phyloP scores from a whole-genome alignment of 1,140 invertebrate genomes.

The Aplysia californica region DNA sequence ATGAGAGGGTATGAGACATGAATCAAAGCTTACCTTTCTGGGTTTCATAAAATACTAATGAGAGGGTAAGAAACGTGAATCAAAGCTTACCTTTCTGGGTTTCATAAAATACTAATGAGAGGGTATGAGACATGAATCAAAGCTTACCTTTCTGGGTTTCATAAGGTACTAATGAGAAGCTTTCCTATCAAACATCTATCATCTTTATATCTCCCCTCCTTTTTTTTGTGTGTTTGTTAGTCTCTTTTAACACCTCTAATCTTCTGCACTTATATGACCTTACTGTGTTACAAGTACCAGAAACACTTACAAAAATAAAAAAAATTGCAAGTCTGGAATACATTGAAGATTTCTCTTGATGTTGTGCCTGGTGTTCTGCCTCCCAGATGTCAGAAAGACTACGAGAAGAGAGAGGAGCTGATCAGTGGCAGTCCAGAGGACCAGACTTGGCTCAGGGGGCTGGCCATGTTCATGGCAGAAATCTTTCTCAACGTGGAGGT shows the following conservation, averaged over 20 bases:
- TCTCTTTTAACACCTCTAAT: too few species aligned
- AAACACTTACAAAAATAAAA: neutral
- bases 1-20: slow-evolving; percentile 2
- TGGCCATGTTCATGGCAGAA: slow-evolving; percentile 26
- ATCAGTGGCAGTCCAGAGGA: slow-evolving; percentile 2
- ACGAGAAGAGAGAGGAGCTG: neutral
- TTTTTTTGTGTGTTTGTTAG: too few species aligned
- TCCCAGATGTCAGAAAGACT: slow-evolving; percentile 11
- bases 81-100: neutral
- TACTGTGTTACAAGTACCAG: too few species aligned
- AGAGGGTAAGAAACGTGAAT: neutral
- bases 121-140: neutral
- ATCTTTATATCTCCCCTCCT: too few species aligned
- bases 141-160: neutral
- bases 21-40: neutral
- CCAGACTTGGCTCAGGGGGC: neutral
- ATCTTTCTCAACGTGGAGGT: slow-evolving; percentile 28
- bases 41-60: slow-evolving; percentile 12
- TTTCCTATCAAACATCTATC: too few species aligned
- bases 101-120: too few species aligned
- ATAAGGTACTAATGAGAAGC: too few species aligned
- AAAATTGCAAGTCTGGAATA: neutral
- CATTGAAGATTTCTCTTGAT: neutral
- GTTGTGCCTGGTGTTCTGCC: neutral
- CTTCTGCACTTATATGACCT: too few species aligned